Evolutionary conservation across 2,888 invertebrate genomes (phyloP), one percentile per base, ranked within the genome.

Genomic region (Dione juno): DNA sequence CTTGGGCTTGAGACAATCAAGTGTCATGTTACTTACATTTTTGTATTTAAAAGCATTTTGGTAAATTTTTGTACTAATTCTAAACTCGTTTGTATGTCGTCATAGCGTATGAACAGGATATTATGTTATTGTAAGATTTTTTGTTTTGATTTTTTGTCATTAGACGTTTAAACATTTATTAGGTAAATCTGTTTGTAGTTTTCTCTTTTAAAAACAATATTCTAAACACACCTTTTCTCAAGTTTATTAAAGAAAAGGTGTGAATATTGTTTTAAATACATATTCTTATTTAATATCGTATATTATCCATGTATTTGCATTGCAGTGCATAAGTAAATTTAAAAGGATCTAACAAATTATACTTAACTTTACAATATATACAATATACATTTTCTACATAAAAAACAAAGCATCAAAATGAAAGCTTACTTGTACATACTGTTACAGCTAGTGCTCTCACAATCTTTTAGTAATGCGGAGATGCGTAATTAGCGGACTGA

Each of bases 1-100:
- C 74, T 66, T 61, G 61, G 57, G 72, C 74, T 77, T 79, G 74
- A 75, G 76, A 77, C 76, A 75, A 77, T 74, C 50, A 68, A 73
- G 74, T 66, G 74, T 77, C 71, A 67, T 76, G 72, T 76, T 75
- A 72, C 72, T 68, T 73, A 72, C 69, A 70, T 75, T 74, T 72
- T 69, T 71, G 71, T 70, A 70, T 72, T 72, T 72, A 66, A 70
- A 64, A 35, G 64, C 28, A 70, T 73, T 76, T 76, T 21, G 73
- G 71, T 61, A 71, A 74, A 67, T 72, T 72, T 37, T 54, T 48
- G 54, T 68, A 37, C 37, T 64, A 54, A 40, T 45, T 41, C 43
- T 40, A 59, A 69, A 72, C 70, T 50, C 50, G 72, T 72, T 72
- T 64, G 3, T 40, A 19, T 50, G 14, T 52, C 43, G 59, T 66